Evolutionary conservation across 1,140 invertebrate genomes (phyloP), one percentile per base, ranked within the genome.

Genomic region (Tenebrio molitor): DNA sequence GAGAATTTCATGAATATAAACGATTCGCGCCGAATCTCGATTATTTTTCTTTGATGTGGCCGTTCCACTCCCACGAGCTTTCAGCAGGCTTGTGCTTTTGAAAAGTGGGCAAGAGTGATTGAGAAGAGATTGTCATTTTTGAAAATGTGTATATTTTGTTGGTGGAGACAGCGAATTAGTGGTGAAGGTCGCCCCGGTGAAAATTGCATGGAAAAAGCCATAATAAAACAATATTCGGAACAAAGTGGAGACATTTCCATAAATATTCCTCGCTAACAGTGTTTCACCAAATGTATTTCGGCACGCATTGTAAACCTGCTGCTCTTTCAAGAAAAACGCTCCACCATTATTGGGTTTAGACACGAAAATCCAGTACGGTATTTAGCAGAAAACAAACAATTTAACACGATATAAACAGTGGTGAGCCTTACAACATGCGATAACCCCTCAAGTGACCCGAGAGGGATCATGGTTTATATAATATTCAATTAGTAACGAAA

Each of bases 191-290:
- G 36, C 34, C 17, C 21, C 15, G 34, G 19, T 8, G 19, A 69
- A 50, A 65, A 65, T 67, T 36, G 70, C 70, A 72, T 72, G 70
- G 36, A 72, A 34, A 72, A 72, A 66, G 36, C 69, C 33, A 64
- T 71, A 71, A 71, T 46, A 25, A 44, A 69, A 67, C 33, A 69
- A 69, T 62, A 69, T 34, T 69, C 23, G 15, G 23, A n/a, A 14
- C 17, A 25, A 12, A 23, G 64, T 66, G 64, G 63, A 74, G 53
- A 41, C 16, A 74, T 74, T 74, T 74, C 72, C 72, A 74, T 74
- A 74, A 53, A 74, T 70, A 66, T 74, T 41, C 44, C 50, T 42
- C 44, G 25, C 33, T 34, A 17, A 10, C 23, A 62, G 29, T 69
- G 34, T 58, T 64, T 68, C 46, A 39, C 14, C 44, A 65, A 74